Evolutionary conservation across 2,888 invertebrate genomes (phyloP).

Genomic region (Pterostichus niger): DNA sequence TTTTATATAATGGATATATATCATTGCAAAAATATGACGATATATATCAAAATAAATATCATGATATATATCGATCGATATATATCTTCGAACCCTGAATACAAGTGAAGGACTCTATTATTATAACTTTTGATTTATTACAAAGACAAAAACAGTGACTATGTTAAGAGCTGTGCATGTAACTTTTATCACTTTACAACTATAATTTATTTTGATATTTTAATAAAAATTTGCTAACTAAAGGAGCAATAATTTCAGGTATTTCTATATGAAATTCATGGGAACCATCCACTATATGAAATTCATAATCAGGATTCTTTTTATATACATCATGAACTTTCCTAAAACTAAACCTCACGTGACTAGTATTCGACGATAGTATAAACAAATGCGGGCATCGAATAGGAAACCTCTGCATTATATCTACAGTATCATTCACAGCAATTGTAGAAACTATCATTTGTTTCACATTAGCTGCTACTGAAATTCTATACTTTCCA

Average conservation of each 20-base stretch:
- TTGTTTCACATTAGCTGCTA: conserved; percentile 79
- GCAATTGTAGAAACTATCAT: conserved; percentile 75
- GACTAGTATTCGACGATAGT: conserved; percentile 51
- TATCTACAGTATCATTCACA: conserved; percentile 72
- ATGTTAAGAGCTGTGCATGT: too few relatives aligned
- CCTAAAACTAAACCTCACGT: not conserved
- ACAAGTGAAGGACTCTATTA: too few relatives aligned
- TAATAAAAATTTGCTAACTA: conserved; percentile 72
- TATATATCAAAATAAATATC: too few relatives aligned
- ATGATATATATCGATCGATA: too few relatives aligned
- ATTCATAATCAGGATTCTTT: conserved; percentile 70
- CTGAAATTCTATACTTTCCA: conserved; percentile 79
- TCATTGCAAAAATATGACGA: too few relatives aligned
- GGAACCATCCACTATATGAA: conserved; percentile 78
- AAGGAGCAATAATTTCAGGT: conserved; percentile 78
- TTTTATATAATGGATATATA: too few relatives aligned
- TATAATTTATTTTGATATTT: conserved; percentile 71
- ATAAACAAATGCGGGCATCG: conserved; percentile 71
- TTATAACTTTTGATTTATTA: too few relatives aligned
- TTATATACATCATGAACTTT: conserved; percentile 11
- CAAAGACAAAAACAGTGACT: too few relatives aligned
- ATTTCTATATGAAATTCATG: conserved; percentile 83
- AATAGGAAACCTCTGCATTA: conserved; percentile 70
- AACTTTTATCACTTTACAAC: not conserved
- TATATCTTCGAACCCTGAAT: too few relatives aligned